phyloP scores from a whole-genome alignment of 2,888 invertebrate species.

The Agapostemon virescens region DNA sequence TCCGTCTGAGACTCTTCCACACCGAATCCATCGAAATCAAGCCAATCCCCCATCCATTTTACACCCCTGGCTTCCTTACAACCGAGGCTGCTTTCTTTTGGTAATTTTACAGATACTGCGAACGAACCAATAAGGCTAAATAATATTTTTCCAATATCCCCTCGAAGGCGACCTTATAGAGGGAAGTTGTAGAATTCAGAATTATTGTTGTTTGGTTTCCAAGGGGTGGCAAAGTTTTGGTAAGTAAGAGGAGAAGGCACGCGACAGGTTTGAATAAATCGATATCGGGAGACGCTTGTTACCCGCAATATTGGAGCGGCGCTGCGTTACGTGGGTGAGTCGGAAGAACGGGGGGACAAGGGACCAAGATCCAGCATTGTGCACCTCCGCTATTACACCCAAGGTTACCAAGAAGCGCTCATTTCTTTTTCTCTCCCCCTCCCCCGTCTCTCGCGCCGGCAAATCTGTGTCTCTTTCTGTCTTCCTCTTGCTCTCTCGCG shows the following conservation, averaged over 20 bases:
- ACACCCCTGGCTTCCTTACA: no score
- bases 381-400: constrained; percentile 68
- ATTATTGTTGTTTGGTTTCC: neutral
- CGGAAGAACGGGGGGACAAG: constrained; percentile 43
- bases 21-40: no score
- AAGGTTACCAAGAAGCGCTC: constrained; percentile 66
- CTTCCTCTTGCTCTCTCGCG: neutral
- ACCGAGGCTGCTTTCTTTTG: neutral
- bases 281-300: constrained; percentile 14
- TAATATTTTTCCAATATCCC: neutral
- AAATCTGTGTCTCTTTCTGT: neutral
- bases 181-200: neutral
- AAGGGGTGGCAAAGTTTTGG: neutral
- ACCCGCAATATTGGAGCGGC: constrained; percentile 17
- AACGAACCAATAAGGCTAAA: neutral
- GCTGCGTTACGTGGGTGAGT: constrained; percentile 58
- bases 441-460: constrained; percentile 3
- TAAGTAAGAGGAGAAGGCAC: neutral
- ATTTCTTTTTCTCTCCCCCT: constrained; percentile 34
- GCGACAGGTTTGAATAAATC: constrained; percentile 14
- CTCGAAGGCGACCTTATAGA: neutral
- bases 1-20: no score
- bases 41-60: no score
- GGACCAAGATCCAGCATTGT: constrained; percentile 62
- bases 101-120: neutral